Base-by-base conservation (phyloP, 2,113 vertebrate genomes). In the Myotis yumanensis region DNA sequence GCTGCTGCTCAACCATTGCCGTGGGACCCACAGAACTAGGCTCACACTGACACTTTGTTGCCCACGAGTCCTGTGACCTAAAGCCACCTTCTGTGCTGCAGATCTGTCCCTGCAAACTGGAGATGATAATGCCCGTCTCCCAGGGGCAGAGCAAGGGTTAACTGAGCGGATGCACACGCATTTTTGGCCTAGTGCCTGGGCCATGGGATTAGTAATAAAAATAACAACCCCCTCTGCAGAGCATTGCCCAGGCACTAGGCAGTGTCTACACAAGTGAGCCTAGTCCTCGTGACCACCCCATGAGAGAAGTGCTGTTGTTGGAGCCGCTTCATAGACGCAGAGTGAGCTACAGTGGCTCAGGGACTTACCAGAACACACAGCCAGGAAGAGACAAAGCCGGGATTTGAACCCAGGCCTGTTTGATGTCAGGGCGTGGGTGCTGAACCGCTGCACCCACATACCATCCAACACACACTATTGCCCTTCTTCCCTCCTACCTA, bases 131-230 rank as follows among this genome's bases (percentile, higher is more conserved):
- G 79, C 57, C 64, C 14, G 11, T 17, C 69, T 94, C 75, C 35
- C 0, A 71, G 71, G 81, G 75, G 30, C 40, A 54, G 2, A 48
- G 9, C 52, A 82, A 89, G 71, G 71, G 93, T 95, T 91, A 89
- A 87, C 73, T 72, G 54, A 85, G 76, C 73, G 43, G 69, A 88
- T 71, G 37, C 4, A 81, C 43, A 40, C 20, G 16, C 0, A 2
- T 46, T 40, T 85, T 73, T 77, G 73, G 23, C 4, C n/a, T 80
- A 22, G 64, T 76, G 52, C 81, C 46, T 68, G 66, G 28, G 73
- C 62, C 62, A 57, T 8, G 54, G 64, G 59, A 88, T 92, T 79
- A 88, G n/a, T 37, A 35, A 75, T 79, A 46, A 96, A 92, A 92
- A 66, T 5, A 77, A 52, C 46, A 77, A 43, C 30, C 32, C 86